A percentile compares a stretch with the other conserved stretches of the same genome.
Conservation (phyloP, 1,140 invertebrate genomes). For the Drosophila rufa region DNA sequence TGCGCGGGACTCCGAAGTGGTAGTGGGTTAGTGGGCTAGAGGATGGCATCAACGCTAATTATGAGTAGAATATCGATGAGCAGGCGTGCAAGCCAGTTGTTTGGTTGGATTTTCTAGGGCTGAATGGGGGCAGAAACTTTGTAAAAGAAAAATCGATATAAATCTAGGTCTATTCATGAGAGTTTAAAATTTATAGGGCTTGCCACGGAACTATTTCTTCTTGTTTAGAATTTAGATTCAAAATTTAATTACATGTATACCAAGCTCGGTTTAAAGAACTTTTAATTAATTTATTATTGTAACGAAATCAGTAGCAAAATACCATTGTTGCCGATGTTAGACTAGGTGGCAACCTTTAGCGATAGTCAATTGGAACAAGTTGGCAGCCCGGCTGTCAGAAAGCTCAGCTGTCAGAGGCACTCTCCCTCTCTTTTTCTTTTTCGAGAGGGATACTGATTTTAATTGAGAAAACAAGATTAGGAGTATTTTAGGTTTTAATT, state of each 20-base stretch:
- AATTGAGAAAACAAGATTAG: background rate
- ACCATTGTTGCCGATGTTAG: no score
- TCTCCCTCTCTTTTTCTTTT: background rate
- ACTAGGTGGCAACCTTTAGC: background rate
- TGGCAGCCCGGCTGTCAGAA: background rate
- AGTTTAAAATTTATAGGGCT: background rate
- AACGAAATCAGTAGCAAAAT: background rate
- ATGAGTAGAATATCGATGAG: slow-evolving; percentile 33
- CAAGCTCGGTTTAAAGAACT: no score
- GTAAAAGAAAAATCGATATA: background rate
- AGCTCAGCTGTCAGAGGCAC: no score
- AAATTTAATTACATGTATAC: no score
- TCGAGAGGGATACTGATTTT: background rate
- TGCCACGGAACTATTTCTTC: no score
- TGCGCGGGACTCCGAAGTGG: slow-evolving; percentile 4
- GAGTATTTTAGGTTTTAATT: no score
- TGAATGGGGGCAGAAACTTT: background rate
- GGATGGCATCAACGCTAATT: slow-evolving; percentile 37
- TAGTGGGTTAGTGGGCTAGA: slow-evolving; percentile 30
- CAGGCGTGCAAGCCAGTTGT: slow-evolving; percentile 21
- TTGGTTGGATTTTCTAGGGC: background rate
- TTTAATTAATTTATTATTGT: no score
- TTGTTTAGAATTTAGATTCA: background rate
- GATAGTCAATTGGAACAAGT: background rate
- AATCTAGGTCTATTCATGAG: background rate